Base-by-base conservation (phyloP, 2,113 vertebrate species). In the Sander vitreus region DNA sequence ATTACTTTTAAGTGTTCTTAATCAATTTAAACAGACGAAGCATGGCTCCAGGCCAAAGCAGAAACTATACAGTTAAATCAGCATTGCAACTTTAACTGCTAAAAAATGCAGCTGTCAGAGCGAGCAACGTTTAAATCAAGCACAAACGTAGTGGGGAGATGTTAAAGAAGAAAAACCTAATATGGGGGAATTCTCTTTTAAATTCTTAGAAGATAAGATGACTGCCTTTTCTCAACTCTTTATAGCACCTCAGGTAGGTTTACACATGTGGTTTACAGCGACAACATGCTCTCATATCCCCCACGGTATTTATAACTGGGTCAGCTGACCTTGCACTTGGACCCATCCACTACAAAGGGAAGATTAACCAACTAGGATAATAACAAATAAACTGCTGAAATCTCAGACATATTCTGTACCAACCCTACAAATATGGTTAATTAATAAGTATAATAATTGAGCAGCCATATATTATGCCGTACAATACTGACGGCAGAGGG, bases 301-400 rank as follows among this genome's bases (percentile, higher is more conserved):
- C 70, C 74, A 73, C 75, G 21, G 89, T 92, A 87, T 91, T 91
- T 93, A 93, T 92, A 93, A 80, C 91, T 89, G 39, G 64, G 91
- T 94, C 91, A 92, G 88, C 86, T 93, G 93, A 94, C 93, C 88
- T 90, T 87, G 86, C 69, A 80, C 87, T 88, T 88, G 91, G 92
- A 85, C 54, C 6, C 14, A 16, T 72, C 92, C 89, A 94, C 30
- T 47, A 2, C 30, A 3, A 21, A 15, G 83, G 73, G 73, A 58
- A 50, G 63, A 21, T 7, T 0, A 25, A 6, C 8, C 36, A 3
- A 3, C 2, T 0, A 0, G 11, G 0, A 15, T 14, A 45, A 18
- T 15, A 1, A 3, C 3, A 2, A 1, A 19, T 3, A 2, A 36
- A 7, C 1, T 0, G 0, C 1, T 18, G 2, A 6, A 43, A 33